Evolutionary conservation across 2,113 vertebrate species (phyloP).

Genomic region (Indicator indicator): DNA sequence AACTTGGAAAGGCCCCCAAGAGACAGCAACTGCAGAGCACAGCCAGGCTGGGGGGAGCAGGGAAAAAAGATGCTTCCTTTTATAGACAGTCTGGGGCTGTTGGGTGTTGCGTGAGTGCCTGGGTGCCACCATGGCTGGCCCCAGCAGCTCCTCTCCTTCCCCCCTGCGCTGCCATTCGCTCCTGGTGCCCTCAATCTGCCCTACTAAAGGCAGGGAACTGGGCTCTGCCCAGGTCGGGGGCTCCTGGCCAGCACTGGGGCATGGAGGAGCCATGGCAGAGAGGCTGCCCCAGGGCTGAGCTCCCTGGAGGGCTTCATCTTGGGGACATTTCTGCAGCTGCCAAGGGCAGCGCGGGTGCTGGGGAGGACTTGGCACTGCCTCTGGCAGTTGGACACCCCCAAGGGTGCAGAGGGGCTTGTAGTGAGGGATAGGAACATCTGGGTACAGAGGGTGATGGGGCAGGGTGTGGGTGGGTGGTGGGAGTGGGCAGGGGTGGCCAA

Average conservation of each 20-base stretch:
- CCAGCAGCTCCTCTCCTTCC: background rate
- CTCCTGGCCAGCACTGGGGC: accelerated
- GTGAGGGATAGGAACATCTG: accelerated
- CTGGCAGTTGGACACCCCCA: accelerated
- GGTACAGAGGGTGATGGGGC: background rate
- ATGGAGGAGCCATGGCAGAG: background rate
- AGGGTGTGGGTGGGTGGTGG: background rate
- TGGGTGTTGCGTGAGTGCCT: background rate
- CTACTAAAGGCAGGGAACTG: background rate
- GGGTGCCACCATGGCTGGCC: background rate
- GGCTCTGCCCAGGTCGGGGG: background rate
- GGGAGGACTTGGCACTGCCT: background rate
- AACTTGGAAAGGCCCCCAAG: conserved; percentile 27
- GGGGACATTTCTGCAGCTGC: accelerated
- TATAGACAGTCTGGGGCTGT: conserved; percentile 61
- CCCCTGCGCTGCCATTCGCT: background rate
- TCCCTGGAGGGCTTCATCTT: background rate
- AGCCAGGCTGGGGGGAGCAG: background rate
- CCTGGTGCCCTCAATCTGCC: background rate
- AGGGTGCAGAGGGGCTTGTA: background rate
- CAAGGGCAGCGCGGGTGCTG: background rate
- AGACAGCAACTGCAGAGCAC: conserved; percentile 1
- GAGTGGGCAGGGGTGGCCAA: background rate
- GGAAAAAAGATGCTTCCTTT: conserved; percentile 61
- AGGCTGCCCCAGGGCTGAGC: background rate